A percentile compares a stretch with the other conserved stretches of the same genome.
phyloP scores from a whole-genome alignment of 2,113 vertebrate species.

The Prionailurus bengalensis region DNA sequence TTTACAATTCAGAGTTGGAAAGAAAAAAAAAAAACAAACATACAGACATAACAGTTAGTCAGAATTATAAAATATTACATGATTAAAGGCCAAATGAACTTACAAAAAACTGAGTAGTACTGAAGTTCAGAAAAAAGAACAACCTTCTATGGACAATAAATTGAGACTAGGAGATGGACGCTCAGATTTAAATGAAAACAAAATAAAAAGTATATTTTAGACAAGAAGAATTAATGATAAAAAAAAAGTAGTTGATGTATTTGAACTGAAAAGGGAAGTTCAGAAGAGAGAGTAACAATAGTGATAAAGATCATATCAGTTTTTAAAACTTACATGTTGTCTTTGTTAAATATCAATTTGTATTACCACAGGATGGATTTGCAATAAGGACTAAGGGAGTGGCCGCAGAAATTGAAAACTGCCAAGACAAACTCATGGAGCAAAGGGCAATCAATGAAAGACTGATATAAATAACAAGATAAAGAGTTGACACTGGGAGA shows the following conservation, averaged over 20 bases:
- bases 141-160: neutral
- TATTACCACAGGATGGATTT: neutral
- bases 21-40: neutral
- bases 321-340: conserved; percentile 21
- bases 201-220: conserved; percentile 17
- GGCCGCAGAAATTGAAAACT: neutral
- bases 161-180: neutral
- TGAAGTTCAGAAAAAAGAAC: neutral
- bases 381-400: neutral
- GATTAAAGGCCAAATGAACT: neutral
- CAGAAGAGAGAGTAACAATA: neutral
- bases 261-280: neutral
- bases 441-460: neutral
- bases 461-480: neutral
- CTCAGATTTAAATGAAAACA: conserved; percentile 12
- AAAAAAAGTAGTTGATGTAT: neutral
- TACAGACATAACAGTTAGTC: neutral
- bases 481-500: neutral
- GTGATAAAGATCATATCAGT: neutral
- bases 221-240: neutral
- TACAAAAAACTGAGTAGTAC: neutral
- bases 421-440: neutral
- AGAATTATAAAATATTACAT: conserved; percentile 27
- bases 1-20: neutral
- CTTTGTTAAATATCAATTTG: conserved; percentile 7